Base-by-base conservation (phyloP, 2,888 invertebrate genomes). In the Euclidia mi region DNA sequence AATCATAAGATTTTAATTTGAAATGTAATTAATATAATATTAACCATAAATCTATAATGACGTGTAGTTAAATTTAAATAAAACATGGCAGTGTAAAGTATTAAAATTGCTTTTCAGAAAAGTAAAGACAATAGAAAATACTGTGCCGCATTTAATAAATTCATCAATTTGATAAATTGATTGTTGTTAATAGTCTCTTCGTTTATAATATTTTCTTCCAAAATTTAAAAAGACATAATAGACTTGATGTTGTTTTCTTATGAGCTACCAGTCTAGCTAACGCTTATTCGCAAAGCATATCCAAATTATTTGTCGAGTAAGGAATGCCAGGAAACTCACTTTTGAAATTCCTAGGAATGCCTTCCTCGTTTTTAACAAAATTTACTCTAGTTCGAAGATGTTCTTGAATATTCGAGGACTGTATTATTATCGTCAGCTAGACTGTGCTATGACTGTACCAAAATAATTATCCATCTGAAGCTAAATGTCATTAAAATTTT, bases 161-260 rank as follows among this genome's bases (percentile, higher is more conserved):
- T 35, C 35, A 15, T 12, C 35, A 32, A 9, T 14, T 34, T 14
- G 7, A 34, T 6, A 9, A 38, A 38, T 50, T 17, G 7, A 31
- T 28, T 32, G 32, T 52, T 71, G 73, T 71, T 72, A 66, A 69
- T 69, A 71, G n/a, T 51, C 10, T 18, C 46, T 17, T 48, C n/a
- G 47, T 70, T 70, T 44, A 18, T 56, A 38, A 48, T 41, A 48
- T 40, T 60, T 55, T 64, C 38, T 62, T 66, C 35, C 25, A 34
- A 35, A 38, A 42, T 62, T 48, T 48, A 43, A 64, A 43, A 53
- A 40, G 38, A 56, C 10, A 10, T 20, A 40, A 48, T 55, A 56
- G 56, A 56, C 4, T 62, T 43, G 34, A 58, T 59, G 55, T 69
- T 71, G 59, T 66, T 71, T 74, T 74, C 18, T 17, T 48, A 52